These are phyloP conservation scores for Anguilla marmorata DNA, from an alignment of 2,797 vertebrate species.

Conservation along the genomic window DNA sequence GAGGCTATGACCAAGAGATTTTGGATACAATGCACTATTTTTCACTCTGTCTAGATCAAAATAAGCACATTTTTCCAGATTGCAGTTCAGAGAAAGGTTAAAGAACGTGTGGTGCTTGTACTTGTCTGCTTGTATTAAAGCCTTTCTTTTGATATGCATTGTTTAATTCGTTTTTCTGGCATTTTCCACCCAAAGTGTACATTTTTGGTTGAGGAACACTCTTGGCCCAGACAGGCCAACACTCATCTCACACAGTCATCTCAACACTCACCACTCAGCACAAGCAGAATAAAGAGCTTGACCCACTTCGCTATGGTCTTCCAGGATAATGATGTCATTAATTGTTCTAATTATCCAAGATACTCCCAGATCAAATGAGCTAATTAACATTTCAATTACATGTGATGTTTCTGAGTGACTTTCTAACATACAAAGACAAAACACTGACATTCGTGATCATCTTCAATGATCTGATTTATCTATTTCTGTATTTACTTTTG, in stretches of 20 bases:
- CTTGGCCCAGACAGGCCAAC: neutral
- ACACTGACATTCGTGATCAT: neutral
- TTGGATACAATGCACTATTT: neutral
- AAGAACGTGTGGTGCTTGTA: neutral
- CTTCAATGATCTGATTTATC: neutral
- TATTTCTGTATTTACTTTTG: neutral
- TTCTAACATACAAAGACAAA: slow-evolving; percentile 15
- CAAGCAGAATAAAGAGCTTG: neutral
- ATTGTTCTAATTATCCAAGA: slow-evolving; percentile 33
- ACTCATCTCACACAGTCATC: neutral
- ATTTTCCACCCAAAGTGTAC: neutral
- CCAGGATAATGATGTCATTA: slow-evolving; percentile 31
- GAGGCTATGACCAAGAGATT: neutral
- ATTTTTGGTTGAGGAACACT: neutral
- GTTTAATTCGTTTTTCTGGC: neutral
- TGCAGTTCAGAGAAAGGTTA: neutral
- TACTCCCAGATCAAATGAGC: slow-evolving; percentile 28
- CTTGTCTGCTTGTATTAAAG: neutral
- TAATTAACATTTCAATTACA: slow-evolving; percentile 35
- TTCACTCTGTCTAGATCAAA: neutral
- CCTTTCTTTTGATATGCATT: neutral
- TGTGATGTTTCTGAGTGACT: slow-evolving; percentile 10
- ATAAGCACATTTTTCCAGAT: neutral
- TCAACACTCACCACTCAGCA: neutral
- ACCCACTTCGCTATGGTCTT: slow-evolving; percentile 5